Evolutionary conservation across 2,888 invertebrate species (phyloP).

Genomic region (Melieria crassipennis): DNA sequence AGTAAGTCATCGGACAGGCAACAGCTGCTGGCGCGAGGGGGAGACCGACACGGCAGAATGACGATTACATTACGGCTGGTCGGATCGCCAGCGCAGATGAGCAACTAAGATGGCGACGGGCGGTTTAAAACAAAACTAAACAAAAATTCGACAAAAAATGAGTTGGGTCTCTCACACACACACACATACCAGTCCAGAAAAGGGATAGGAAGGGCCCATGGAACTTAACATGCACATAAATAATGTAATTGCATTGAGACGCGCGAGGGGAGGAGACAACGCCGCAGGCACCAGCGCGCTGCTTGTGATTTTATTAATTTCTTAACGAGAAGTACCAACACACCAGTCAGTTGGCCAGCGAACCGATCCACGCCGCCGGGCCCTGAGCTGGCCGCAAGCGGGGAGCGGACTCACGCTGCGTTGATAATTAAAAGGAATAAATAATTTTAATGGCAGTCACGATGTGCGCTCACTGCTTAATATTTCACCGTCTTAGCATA

Average conservation of each 20-base stretch:
- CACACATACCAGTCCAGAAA: neutral
- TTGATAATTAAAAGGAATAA: constrained; percentile 35
- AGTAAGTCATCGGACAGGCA: neutral
- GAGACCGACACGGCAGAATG: constrained; percentile 1
- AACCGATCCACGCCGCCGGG: no score
- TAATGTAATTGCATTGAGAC: neutral
- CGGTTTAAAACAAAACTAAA: neutral
- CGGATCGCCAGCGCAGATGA: neutral
- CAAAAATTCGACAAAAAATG: neutral
- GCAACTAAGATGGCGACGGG: constrained; percentile 11
- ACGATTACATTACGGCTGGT: neutral
- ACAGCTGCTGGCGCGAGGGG: neutral
- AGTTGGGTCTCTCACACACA: neutral
- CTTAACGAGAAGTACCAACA: no score
- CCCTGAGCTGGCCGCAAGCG: no score
- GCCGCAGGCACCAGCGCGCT: neutral
- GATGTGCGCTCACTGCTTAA: neutral
- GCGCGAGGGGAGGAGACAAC: neutral
- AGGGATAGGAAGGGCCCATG: neutral
- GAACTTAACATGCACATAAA: neutral
- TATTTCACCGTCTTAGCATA: constrained; percentile 11
- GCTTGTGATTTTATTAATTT: neutral
- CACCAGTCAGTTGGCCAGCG: neutral
- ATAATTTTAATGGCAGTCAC: constrained; percentile 24
- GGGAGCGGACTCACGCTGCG: constrained; percentile 24